These are phyloP conservation scores for Damaliscus lunatus DNA, from an alignment of 2,113 vertebrate species.

Conservation along the genomic window DNA sequence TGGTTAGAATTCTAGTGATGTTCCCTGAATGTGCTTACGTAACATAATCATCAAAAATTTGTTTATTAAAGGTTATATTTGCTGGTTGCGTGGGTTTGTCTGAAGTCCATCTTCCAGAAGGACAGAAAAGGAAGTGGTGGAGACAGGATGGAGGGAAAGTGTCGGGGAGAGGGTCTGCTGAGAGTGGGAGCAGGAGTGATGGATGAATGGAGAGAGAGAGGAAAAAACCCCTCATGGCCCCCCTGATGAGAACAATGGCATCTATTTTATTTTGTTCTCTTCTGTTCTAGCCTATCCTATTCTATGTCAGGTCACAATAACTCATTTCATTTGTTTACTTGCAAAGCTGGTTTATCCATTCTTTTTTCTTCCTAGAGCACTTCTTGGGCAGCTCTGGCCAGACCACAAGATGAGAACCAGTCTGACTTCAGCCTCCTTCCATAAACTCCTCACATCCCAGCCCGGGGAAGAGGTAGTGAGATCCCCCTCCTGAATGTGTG, in stretches of 20 bases:
- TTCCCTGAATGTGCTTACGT: not conserved
- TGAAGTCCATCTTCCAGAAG: not conserved
- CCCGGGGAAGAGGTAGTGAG: not conserved
- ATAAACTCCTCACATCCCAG: not conserved
- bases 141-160: not conserved
- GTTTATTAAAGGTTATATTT: not conserved
- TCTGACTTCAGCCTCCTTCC: not conserved
- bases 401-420: not conserved
- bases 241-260: no score
- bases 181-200: not conserved
- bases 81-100: not conserved
- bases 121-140: not conserved
- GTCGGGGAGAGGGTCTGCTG: not conserved
- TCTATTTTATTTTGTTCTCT: not conserved
- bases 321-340: not conserved
- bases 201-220: not conserved
- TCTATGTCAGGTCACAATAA: not conserved
- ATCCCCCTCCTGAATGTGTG: not conserved
- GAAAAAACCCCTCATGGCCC: not conserved
- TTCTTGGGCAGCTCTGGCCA: not conserved
- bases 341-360: not conserved
- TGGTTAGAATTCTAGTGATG: not conserved
- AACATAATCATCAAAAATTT: not conserved
- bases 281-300: not conserved
- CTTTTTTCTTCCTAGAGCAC: not conserved